Percentiles rank a stretch among this genome's conserved stretches.
phyloP scores from a whole-genome alignment of 2,113 vertebrate species.

The Muscicapa adusta region DNA sequence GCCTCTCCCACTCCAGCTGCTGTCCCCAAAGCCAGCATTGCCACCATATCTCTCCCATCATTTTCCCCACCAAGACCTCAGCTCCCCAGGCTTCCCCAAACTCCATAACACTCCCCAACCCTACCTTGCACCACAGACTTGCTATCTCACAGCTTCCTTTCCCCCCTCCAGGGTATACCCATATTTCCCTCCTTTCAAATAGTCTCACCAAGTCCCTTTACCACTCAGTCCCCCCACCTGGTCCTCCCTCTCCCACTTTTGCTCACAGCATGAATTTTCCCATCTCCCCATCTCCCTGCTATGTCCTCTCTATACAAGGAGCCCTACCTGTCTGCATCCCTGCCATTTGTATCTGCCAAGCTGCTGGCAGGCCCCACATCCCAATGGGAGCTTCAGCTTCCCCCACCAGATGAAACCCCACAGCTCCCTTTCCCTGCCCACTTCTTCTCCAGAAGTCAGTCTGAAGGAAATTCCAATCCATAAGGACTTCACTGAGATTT shows the following conservation, averaged over 20 bases:
- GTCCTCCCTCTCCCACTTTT: background rate
- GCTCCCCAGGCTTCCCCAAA: background rate
- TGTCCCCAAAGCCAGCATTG: background rate
- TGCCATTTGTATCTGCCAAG: background rate
- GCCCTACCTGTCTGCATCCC: background rate
- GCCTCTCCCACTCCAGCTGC: background rate
- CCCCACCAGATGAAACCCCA: background rate
- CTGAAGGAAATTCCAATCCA: background rate
- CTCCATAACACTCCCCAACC: rapidly evolving
- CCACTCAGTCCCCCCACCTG: background rate
- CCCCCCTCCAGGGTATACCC: background rate
- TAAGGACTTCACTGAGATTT: background rate
- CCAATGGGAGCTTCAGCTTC: background rate
- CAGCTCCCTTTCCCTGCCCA: background rate
- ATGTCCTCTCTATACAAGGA: background rate
- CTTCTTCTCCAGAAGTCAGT: background rate
- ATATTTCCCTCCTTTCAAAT: background rate
- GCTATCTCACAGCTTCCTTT: background rate
- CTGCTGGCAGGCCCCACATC: background rate
- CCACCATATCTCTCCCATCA: background rate
- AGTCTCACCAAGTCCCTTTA: background rate
- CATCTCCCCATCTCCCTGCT: background rate
- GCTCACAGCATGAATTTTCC: background rate
- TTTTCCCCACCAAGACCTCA: background rate
- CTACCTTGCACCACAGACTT: background rate